Percentiles rank a stretch among this genome's conserved stretches.
Evolutionary conservation across 2,113 vertebrate genomes (phyloP).

Genomic region (Gallinago undulata): DNA sequence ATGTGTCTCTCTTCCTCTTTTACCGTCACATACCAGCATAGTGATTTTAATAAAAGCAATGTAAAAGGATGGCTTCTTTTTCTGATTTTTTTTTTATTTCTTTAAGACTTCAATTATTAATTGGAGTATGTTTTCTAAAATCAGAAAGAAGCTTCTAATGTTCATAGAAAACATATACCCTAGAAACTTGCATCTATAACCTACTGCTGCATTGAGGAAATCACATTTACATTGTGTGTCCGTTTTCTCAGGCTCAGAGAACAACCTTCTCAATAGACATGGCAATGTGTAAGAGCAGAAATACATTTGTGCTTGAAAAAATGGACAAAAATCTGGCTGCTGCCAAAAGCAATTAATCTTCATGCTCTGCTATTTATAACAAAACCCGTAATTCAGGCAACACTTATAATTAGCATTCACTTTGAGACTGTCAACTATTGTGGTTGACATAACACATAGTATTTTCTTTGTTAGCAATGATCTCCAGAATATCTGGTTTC

Average conservation of each 20-base stretch:
- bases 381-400: not conserved
- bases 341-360: not conserved
- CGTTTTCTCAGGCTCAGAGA: not conserved
- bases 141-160: not conserved
- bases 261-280: not conserved
- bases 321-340: not conserved
- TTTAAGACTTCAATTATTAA: not conserved
- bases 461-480: not conserved
- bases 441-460: not conserved
- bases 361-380: not conserved
- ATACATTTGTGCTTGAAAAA: not conserved
- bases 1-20: not conserved
- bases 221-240: fast-evolving
- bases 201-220: not conserved
- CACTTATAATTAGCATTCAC: not conserved
- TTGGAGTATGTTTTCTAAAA: not conserved
- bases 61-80: not conserved
- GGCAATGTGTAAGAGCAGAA: not conserved
- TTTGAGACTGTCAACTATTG: not conserved
- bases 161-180: not conserved
- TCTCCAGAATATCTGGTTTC: not conserved
- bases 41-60: not conserved
- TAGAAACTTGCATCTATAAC: not conserved
- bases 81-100: too few species aligned
- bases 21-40: not conserved